Evolutionary conservation across 2,113 vertebrate species (phyloP), one percentile per base, ranked within the genome.

Genomic region (Tachycineta bicolor): DNA sequence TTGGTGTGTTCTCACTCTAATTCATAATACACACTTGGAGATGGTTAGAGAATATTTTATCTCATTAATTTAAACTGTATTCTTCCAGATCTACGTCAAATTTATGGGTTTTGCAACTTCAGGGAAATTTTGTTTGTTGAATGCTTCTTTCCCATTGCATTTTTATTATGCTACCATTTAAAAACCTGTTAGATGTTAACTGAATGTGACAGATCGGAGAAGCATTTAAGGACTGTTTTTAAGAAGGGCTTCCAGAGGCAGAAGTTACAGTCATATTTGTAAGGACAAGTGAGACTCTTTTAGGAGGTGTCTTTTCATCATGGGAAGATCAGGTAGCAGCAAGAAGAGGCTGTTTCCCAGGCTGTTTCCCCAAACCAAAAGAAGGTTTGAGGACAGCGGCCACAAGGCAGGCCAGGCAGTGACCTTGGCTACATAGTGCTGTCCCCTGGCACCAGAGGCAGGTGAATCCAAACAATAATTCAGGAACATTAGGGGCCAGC

Each of bases 321-420:
- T 44, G 34, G 39, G 16, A 47, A 58, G 18, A 15, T 49, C 33
- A 43, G 55, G 23, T 41, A 56, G 25, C 43, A 86, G 60, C 20
- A 46, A 70, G 62, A 75, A 33, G 14, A 83, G 23, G 8, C 49
- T 71, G 20, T 18, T 89, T 16, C 53, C 18, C 23, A n/a, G n/a
- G n/a, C n/a, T n/a, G n/a, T n/a, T n/a, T n/a, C n/a, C n/a, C n/a
- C n/a, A n/a, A n/a, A n/a, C n/a, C n/a, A 43, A 41, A 29, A 33
- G 7, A n/a, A 31, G 8, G 24, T 34, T 56, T 71, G 28, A 82
- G 23, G 15, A 29, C 5, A 67, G 39, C 39, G 59, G 39, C 25
- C 12, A 9, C 2, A 1, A 34, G 21, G 12, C 18, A 67, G 44
- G 24, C 18, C 39, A 34, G 28, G 8, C 0, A 0, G 14, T 33